Percentiles rank a stretch among this genome's conserved stretches.
These are phyloP conservation scores for Trematomus bernacchii DNA, from an alignment of 2,797 vertebrate genomes.

Conservation along the genomic window DNA sequence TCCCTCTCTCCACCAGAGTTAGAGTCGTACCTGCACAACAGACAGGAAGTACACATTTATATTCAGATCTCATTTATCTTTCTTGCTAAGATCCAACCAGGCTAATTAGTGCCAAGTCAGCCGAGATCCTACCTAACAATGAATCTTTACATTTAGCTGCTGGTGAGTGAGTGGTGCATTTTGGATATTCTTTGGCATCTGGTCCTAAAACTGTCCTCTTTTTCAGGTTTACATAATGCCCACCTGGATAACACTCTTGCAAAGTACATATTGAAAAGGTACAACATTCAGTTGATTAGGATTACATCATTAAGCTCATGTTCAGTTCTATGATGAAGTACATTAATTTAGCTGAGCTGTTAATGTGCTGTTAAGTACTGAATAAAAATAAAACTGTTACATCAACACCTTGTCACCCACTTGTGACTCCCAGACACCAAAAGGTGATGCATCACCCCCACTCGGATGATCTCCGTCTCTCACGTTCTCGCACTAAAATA, in stretches of 20 bases:
- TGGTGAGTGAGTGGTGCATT: no score
- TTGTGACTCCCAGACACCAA: background rate
- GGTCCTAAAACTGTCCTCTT: background rate
- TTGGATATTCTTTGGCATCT: background rate
- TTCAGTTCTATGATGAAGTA: background rate
- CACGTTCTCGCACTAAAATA: background rate
- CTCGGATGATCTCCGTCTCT: background rate
- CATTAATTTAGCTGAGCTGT: background rate
- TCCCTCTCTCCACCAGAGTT: slow-evolving; percentile 97
- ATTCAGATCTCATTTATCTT: background rate
- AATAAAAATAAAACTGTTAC: slow-evolving; percentile 2
- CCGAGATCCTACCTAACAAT: no score
- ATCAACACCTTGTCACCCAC: slow-evolving; percentile 9
- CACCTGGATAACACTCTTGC: background rate
- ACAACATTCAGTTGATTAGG: background rate
- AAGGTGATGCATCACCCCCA: slow-evolving; percentile 5
- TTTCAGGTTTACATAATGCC: background rate
- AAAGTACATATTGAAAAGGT: background rate
- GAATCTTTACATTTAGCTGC: no score
- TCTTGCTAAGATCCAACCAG: no score
- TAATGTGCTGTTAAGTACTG: background rate
- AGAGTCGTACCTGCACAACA: slow-evolving; percentile 91
- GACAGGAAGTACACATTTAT: background rate
- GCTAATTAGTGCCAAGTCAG: no score
- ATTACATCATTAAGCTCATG: background rate